Percentiles rank a stretch among this genome's conserved stretches.
These are phyloP conservation scores for Poecilia wingei DNA, from an alignment of 2,797 vertebrate genomes.

Conservation along the genomic window DNA sequence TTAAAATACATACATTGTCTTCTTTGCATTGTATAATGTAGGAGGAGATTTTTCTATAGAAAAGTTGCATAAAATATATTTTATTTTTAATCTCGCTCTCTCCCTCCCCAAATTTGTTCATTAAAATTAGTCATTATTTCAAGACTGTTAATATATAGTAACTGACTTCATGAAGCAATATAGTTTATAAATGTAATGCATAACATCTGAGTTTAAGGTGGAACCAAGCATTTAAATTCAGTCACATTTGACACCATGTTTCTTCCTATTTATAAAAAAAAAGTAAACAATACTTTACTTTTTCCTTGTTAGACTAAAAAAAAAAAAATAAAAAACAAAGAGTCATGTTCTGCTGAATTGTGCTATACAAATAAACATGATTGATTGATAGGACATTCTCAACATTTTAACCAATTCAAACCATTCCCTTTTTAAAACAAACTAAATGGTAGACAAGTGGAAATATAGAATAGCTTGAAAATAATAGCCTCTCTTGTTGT, in stretches of 20 bases:
- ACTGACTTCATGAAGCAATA: neutral
- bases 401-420: neutral
- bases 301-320: neutral
- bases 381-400: neutral
- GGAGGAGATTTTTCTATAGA: neutral
- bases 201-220: neutral
- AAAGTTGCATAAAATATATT: neutral
- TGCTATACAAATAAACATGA: too few relatives aligned
- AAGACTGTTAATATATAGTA: neutral
- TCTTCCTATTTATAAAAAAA: neutral
- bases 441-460: neutral
- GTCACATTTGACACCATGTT: neutral
- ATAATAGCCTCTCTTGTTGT: slow-evolving; percentile 1
- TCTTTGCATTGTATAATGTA: neutral
- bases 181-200: neutral
- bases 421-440: neutral
- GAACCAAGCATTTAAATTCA: neutral
- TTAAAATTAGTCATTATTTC: neutral
- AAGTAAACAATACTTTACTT: neutral
- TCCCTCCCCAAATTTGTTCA: neutral
- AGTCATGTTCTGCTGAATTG: neutral
- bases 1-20: neutral
- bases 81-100: neutral
- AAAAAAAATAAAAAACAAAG: neutral
- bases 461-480: neutral